Base-by-base conservation (phyloP, 2,888 invertebrate genomes). In the Amiota communis region DNA sequence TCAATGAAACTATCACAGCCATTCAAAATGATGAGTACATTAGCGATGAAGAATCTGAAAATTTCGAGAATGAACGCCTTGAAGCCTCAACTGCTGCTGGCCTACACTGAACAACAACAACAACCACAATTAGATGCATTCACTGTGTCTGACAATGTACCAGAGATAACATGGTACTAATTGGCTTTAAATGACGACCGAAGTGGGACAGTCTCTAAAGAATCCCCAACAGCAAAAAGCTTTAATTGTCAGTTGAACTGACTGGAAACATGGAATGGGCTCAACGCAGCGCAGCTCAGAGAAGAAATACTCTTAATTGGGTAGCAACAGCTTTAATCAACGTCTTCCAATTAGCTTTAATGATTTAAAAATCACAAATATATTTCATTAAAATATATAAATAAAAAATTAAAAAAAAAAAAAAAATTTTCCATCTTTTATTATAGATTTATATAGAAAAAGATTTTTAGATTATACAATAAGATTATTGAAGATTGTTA, bases 11-110 rank as follows among this genome's bases (percentile, higher is more conserved):
- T 20, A n/a, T 47, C 20, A 46, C 2, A 12, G n/a, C 23, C 65
- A 47, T 9, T n/a, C 15, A 17, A 15, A 48, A 48, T n/a, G 47
- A n/a, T 46, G 11, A 49, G 53, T 46, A 53, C 67, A 13, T 49
- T 23, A 71, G 59, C 69, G 80, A 79, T 4, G 85, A 82, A 70
- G 81, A 85, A 59, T 72, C 73, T 46, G 79, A 85, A 2, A 85
- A 83, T 74, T 67, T 75, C 61, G 79, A 76, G 49, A 85, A 84
- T 49, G 85, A 84, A 49, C 76, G 79, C 13, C 74, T 76, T 23
- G 83, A 84, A 73, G 80, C 79, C 63, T 20, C 53, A 1, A n/a
- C 53, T 12, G 11, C n/a, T 15, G 53, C 53, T 53, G n/a, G n/a
- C n/a, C 36, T 36, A 36, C 36, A 36, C 61, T 51, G 63, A 36